Conservation (phyloP, 2,888 invertebrate genomes). For the Ischnus inquisitorius region DNA sequence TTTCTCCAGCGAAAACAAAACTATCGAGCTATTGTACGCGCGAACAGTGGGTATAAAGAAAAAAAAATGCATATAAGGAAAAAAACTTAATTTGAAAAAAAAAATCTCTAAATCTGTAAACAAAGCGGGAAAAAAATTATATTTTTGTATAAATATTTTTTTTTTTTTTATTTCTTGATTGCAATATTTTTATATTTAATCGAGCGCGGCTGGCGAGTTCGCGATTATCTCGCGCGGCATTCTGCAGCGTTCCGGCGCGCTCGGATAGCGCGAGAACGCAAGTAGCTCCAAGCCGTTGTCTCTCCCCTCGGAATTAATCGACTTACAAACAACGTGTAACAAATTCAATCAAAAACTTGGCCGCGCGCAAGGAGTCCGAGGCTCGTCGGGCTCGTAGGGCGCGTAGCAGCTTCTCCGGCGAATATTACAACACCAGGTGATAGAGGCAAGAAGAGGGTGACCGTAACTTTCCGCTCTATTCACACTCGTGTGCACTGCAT, state of each 20-base stretch:
- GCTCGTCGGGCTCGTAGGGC: background rate
- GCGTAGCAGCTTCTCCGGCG: background rate
- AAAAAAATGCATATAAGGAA: no score
- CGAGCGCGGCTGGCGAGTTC: no score
- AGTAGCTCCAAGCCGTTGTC: background rate
- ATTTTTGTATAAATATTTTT: no score
- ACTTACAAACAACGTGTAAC: conserved; percentile 2
- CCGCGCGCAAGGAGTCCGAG: background rate
- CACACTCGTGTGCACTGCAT: conserved; percentile 8
- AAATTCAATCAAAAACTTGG: background rate
- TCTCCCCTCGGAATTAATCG: conserved; percentile 15
- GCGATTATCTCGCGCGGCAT: background rate
- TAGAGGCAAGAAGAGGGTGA: conserved; percentile 21
- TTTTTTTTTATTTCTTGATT: no score
- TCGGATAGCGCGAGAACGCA: background rate
- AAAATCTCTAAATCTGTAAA: no score
- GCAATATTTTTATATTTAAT: no score
- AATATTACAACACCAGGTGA: conserved; percentile 36
- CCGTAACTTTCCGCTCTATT: conserved; percentile 31
- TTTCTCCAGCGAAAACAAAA: background rate
- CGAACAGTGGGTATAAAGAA: background rate
- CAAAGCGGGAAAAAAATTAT: no score
- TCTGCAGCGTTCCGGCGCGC: background rate
- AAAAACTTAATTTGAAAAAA: no score
- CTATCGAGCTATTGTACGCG: background rate